Percentiles rank a stretch among this genome's conserved stretches.
Evolutionary conservation across 1,140 invertebrate species (phyloP).

Genomic region (Thalassaphorura encarpata): DNA sequence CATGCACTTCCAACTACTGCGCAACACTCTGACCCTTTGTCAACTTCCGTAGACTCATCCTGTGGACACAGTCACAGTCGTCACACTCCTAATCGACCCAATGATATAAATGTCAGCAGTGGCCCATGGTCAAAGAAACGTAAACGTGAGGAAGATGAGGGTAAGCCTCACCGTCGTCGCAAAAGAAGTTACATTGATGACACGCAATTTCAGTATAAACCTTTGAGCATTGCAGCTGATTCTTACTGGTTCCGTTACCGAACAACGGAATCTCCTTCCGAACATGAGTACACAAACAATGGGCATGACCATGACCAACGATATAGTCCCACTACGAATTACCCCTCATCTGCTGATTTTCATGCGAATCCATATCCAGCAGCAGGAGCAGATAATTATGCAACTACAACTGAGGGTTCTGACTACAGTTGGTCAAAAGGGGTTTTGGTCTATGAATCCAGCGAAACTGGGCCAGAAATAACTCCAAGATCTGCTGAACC

Average conservation of each 20-base stretch:
- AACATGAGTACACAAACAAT: background rate
- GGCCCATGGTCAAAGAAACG: background rate
- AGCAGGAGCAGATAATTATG: background rate
- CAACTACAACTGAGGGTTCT: background rate
- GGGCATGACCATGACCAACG: background rate
- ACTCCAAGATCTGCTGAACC: background rate
- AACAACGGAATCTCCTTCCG: background rate
- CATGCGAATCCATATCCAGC: background rate
- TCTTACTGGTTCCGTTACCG: slow-evolving; percentile 26
- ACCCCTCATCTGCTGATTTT: background rate
- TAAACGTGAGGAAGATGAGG: background rate
- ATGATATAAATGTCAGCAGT: background rate
- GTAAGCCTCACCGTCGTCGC: background rate
- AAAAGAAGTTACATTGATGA: slow-evolving; percentile 3
- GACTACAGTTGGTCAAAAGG: slow-evolving; percentile 16
- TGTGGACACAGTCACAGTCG: background rate
- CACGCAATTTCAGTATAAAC: slow-evolving; percentile 7
- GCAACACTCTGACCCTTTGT: background rate
- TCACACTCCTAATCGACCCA: too few relatives aligned
- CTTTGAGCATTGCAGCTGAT: slow-evolving; percentile 15
- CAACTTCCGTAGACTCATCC: background rate
- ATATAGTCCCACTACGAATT: too few relatives aligned
- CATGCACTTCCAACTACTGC: background rate
- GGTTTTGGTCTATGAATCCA: slow-evolving; percentile 19
- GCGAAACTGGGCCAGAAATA: background rate